Conservation (phyloP, 2,113 vertebrate species). For the Stegostoma tigrinum region DNA sequence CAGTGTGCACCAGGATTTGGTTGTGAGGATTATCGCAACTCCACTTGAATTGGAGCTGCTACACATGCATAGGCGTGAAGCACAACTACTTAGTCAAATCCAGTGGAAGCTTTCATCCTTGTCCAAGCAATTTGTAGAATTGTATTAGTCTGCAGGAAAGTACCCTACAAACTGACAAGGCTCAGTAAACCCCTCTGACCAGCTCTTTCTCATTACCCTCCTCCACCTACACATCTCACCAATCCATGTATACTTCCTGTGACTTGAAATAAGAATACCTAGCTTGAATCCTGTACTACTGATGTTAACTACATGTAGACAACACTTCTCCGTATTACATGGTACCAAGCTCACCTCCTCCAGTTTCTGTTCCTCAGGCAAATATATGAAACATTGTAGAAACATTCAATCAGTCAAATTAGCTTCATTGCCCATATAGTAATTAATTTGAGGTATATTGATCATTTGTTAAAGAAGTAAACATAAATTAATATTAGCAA, state of each 20-base stretch:
- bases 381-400: not conserved
- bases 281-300: not conserved
- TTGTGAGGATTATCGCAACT: not conserved
- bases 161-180: not conserved
- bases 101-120: not conserved
- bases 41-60: not conserved
- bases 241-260: not conserved
- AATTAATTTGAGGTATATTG: too few species aligned
- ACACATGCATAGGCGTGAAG: not conserved
- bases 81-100: not conserved
- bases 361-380: not conserved
- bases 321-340: not conserved
- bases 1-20: not conserved
- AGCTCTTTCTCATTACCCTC: not conserved
- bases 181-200: not conserved
- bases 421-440: too few species aligned
- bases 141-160: too few species aligned
- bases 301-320: not conserved
- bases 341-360: not conserved
- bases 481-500: too few species aligned
- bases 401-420: not conserved
- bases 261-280: not conserved
- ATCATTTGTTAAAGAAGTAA: too few species aligned
- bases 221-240: not conserved
- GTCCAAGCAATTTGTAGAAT: not conserved